Base-by-base conservation (phyloP, 2,888 invertebrate species). In the Perizoma flavofasciatum region DNA sequence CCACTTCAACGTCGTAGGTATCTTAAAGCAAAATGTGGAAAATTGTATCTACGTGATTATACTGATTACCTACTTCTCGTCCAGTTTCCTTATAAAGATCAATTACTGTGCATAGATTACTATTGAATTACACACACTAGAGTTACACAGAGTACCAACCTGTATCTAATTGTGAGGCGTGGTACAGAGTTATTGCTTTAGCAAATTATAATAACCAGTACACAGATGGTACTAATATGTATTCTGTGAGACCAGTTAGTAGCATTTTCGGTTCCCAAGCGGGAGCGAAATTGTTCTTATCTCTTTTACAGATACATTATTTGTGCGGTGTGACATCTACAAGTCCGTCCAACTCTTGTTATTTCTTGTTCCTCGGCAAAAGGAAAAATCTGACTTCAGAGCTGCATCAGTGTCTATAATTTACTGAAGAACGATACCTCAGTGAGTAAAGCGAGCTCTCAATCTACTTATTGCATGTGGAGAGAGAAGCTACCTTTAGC, bases 81-180 rank as follows among this genome's bases (percentile, higher is more conserved):
- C 50, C 22, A 71, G 75, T 80, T 81, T 73, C 80, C 81, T 74
- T 81, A 72, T 77, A 75, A 54, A 72, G 78, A 70, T 66, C 56
- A 63, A 72, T 73, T 71, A 71, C 70, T 74, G 65, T 70, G 68
- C 59, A 50, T 65, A 60, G 51, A 60, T 53, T 59, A 62, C 52
- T 58, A 58, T 58, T 45, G 58, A 57, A 45, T 65, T 61, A 53
- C 47, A 56, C 52, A 63, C 44, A 53, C 58, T 62, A 53, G 22
- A 34, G 22, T 72, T 73, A 75, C 9, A 6, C 73, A 75, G 75
- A 81, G 81, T 81, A 79, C 77, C 74, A 52, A 58, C 55, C 52
- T 55, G 49, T 55, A 63, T 50, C 57, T 65, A 59, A 65, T 65
- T 61, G 66, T 52, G 43, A 64, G 66, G 66, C 65, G 66, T 68